Percentiles rank a stretch among this genome's conserved stretches.
phyloP scores from a whole-genome alignment of 2,113 vertebrate genomes.

The Nerophis ophidion region DNA sequence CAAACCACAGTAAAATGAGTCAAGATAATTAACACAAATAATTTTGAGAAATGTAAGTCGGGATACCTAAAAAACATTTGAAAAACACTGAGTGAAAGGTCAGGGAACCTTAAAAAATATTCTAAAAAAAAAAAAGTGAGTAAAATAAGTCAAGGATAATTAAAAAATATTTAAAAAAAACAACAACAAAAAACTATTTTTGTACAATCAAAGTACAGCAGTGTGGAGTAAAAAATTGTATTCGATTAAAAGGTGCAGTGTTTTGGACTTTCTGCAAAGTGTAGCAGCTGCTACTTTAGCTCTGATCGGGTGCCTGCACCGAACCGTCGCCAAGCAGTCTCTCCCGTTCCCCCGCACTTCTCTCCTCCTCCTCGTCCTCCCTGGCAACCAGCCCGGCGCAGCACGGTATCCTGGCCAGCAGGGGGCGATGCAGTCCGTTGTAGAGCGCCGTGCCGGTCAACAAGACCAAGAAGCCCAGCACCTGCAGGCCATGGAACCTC shows the following conservation, averaged over 20 bases:
- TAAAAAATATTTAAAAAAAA: not conserved
- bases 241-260: constrained; percentile 12
- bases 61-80: too few species aligned
- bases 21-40: too few species aligned
- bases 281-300: constrained; percentile 21
- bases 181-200: too few species aligned
- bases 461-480: constrained; percentile 84
- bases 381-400: accelerated
- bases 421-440: constrained; percentile 81
- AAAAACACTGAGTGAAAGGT: too few species aligned
- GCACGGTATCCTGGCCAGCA: constrained; percentile 68
- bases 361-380: constrained; percentile 26
- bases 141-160: too few species aligned
- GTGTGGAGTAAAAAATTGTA: not conserved
- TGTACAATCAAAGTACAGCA: too few species aligned
- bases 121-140: too few species aligned
- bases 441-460: constrained; percentile 80
- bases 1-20: too few species aligned
- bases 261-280: constrained; percentile 5
- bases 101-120: not conserved
- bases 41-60: too few species aligned
- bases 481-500: constrained; percentile 80
- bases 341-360: constrained; percentile 60
- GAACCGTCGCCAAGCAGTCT: constrained; percentile 62
- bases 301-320: constrained; percentile 33